Percentiles rank a stretch among this genome's conserved stretches.
Evolutionary conservation across 2,888 invertebrate species (phyloP).

Genomic region (Synanthedon tipuliformis): DNA sequence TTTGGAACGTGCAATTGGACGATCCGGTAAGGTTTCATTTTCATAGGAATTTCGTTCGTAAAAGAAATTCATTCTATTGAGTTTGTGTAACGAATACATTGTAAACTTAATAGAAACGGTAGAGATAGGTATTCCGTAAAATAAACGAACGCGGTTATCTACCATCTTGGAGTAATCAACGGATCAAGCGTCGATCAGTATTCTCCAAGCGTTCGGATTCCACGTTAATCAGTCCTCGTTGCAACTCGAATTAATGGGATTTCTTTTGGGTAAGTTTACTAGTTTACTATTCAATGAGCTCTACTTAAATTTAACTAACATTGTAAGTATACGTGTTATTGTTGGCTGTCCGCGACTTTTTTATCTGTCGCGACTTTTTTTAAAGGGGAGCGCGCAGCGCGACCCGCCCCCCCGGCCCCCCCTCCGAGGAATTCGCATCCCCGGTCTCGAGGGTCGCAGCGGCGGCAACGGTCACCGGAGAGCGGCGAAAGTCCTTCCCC

Average conservation of each 20-base stretch:
- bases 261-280: conserved; percentile 27
- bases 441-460: no score
- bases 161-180: conserved; percentile 9
- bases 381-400: no score
- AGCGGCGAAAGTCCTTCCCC: no score
- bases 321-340: not conserved
- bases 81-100: not conserved
- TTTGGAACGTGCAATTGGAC: no score
- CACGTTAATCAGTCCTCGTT: conserved; percentile 47
- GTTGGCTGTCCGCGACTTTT: no score
- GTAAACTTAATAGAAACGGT: not conserved
- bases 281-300: not conserved
- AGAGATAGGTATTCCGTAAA: not conserved
- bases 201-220: conserved; percentile 21
- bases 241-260: conserved; percentile 54
- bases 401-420: no score
- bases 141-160: not conserved
- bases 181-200: conserved; percentile 25
- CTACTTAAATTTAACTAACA: not conserved
- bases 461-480: no score
- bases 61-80: no score
- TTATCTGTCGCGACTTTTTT: no score
- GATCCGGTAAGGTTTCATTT: no score
- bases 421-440: no score
- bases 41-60: no score